Evolutionary conservation across 2,113 vertebrate species (phyloP), one percentile per base, ranked within the genome.

Genomic region (Gasterosteus nipponicus): DNA sequence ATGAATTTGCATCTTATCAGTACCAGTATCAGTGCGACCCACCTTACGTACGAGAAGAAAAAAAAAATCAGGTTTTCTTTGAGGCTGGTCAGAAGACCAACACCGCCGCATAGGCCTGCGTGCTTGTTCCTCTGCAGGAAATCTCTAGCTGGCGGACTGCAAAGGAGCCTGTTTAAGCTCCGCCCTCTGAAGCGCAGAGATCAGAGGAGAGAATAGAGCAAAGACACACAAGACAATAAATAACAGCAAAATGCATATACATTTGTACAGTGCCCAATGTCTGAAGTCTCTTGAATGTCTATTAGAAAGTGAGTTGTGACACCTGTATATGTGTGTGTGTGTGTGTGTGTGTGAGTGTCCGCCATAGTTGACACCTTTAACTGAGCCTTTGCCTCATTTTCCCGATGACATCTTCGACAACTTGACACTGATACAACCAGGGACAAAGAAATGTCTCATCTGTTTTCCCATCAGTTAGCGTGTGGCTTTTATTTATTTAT

Each of bases 401-500:
- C 6, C 18, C 3, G 1, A 1, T 10, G 57, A 68, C 38, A 79
- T 6, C 2, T 19, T 38, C 3, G 26, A 71, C 19, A 33, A 38
- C 18, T n/a, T 14, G 29, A 61, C 54, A 53, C 15, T 41, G 7
- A 76, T 57, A 51, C 51, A 49, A 47, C 14, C 59, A 29, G 16
- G 7, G 73, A 71, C 73, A 64, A 31, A 41, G 33, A 41, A 16
- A 15, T 22, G 33, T 51, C 41, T n/a, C 22, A 19, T 83, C 63
- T n/a, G 18, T 10, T 57, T 39, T 60, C 41, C 64, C 33, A 49
- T 75, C 75, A 41, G 22, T 71, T 56, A 14, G 42, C 3, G 41
- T 9, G 49, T 22, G 39, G 75, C 22, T 60, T 87, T 80, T 68
- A 31, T n/a, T 44, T 29, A 42, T 74, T 44, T 82, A 78, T 61